Evolutionary conservation across 2,888 invertebrate genomes (phyloP), one percentile per base, ranked within the genome.

Genomic region (Eupithecia insigniata): DNA sequence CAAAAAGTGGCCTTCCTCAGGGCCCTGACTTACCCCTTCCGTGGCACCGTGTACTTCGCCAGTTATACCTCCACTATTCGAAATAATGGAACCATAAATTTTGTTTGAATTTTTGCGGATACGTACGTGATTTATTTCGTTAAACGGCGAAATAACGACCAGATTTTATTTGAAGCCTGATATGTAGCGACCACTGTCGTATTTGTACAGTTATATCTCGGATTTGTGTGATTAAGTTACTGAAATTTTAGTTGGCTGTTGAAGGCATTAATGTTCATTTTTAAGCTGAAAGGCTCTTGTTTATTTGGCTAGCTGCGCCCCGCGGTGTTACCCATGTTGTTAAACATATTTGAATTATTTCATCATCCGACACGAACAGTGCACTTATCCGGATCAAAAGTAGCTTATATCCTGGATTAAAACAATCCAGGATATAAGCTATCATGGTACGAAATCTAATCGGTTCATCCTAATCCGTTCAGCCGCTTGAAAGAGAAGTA

Each of bases 81-180:
- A 66, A 67, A 69, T 70, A 76, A 73, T 72, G 73, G 71, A 64
- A 71, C 76, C 62, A 75, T 76, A 74, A 74, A 76, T 78, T 73
- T 64, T 72, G 71, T 76, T 75, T 73, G 73, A 75, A 78, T 72
- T 75, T 72, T 71, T 74, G 73, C 67, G 76, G 73, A 76, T 71
- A 69, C 72, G 26, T 55, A 46, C 51, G 60, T 71, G 70, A 78
- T 78, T 74, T 76, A 76, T 76, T 72, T 70, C 70, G 70, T 65
- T 71, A 65, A 74, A 65, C 61, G 67, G 26, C 69, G 70, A 72
- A 74, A 76, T 70, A 70, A 71, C 75, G 72, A 66, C 72, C 39
- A 66, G 72, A 64, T 73, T 76, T 74, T 76, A 69, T 71, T 71
- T 66, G 74, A 74, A 67, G 72, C 70, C 71, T 72, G 67, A 72